phyloP scores from a whole-genome alignment of 1,140 invertebrate species.

The Scylla paramamosain region DNA sequence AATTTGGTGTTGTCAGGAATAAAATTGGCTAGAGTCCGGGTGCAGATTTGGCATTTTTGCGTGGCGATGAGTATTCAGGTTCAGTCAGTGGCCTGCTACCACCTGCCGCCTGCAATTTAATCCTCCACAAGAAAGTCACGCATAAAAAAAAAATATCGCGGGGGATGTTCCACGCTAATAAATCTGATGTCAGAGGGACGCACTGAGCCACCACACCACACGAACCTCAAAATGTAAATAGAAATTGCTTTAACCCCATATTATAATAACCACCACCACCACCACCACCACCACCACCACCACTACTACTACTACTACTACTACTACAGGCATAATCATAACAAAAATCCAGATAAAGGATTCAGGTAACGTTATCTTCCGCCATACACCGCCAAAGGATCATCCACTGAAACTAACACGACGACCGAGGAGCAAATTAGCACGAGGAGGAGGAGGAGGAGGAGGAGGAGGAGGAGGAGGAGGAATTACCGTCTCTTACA shows the following conservation, averaged over 20 bases:
- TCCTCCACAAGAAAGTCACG: background rate
- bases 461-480: conserved; percentile 8
- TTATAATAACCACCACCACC: background rate
- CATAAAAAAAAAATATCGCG: background rate
- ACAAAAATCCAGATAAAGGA: background rate
- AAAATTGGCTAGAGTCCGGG: no score
- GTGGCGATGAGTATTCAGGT: background rate
- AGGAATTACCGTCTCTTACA: background rate
- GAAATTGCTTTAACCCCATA: background rate
- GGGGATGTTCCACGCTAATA: background rate
- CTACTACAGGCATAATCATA: background rate
- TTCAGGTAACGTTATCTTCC: no score
- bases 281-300: background rate
- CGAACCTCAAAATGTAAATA: background rate
- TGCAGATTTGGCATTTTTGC: background rate
- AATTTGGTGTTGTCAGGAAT: background rate
- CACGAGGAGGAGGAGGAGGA: background rate
- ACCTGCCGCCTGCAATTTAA: background rate
- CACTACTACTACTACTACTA: background rate
- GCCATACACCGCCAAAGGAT: no score
- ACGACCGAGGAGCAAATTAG: background rate
- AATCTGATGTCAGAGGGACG: background rate
- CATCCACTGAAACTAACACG: no score
- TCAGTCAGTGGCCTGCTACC: background rate
- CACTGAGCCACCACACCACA: background rate